Evolutionary conservation across 2,888 invertebrate genomes (phyloP), one percentile per base, ranked within the genome.

Genomic region (Magallana nippona): DNA sequence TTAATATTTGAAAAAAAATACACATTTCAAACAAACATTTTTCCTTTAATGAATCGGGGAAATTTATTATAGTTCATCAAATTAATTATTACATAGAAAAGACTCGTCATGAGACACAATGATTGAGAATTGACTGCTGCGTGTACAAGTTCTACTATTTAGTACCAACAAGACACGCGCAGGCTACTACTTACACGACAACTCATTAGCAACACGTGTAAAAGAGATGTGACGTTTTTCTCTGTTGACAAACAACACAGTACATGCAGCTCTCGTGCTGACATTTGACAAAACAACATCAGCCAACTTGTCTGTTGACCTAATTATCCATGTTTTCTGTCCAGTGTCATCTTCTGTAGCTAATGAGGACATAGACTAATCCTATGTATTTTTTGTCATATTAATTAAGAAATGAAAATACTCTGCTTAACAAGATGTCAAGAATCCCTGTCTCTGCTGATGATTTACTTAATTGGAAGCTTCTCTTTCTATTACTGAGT

Each of bases 281-380:
- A 71, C 71, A 71, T 71, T 71, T 71, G 71, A 71, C 71, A 71
- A 71, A 71, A 71, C 71, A 71, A 71, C 71, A 71, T 71, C 71
- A 71, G 27, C 27, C 10, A 15, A 27, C 32, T 71, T 71, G 71
- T 32, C 22, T 32, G 71, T 32, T 71, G 71, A 27, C 71, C 71
- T 2, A 27, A 27, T 15, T 71, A 11, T 13, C 71, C 71, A 32
- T 71, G 71, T 71, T 13, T 11, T 15, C 71, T 71, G 71, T 27
- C 71, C 71, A 1, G 71, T 71, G 71, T 71, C 71, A 71, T 71
- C 71, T 15, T 27, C 71, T 32, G 27, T 71, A 71, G 27, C 71
- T 71, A 71, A 71, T 71, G 71, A 32, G 27, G 27, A 71, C 27
- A 71, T 2, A 3, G 27, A 71, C 19, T 13, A 10, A 71, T 15